Evolutionary conservation across 1,140 invertebrate genomes (phyloP), one percentile per base, ranked within the genome.

Genomic region (Rhagoletis zephyria): DNA sequence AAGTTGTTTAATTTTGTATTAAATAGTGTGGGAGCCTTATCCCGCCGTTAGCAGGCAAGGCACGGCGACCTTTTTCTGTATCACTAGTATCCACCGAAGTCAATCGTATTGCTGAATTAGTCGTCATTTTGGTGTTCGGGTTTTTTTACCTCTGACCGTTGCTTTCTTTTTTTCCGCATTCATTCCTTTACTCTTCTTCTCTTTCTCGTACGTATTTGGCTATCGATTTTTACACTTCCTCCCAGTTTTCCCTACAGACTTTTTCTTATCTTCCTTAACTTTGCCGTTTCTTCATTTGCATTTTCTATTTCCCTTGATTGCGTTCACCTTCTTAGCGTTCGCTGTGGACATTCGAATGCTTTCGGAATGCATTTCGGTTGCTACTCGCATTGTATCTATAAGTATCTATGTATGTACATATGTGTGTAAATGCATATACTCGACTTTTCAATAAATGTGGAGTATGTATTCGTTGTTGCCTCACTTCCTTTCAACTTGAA

Each of bases 241-340:
- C 67, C 45, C 16, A 48, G 12, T 48, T 74, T 16, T 9, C 40
- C 45, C 3, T 74, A 16, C 42, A n/a, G 67, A 14, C 3, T 48
- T 48, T 85, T 85, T 51, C 81, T 63, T 59, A 59, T 85, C 81
- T 85, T 63, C 6, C 90, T 30, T 30, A 59, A 87, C 85, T 19
- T 70, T 59, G 59, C 61, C 19, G 85, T 42, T 87, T 59, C 85
- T 42, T 9, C n/a, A 48, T 59, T 87, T 65, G 85, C 42, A 61
- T 59, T 65, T 87, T 19, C 45, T 59, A 61, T 59, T 65, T 87
- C 9, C 45, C 60, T 61, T 65, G 9, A 48, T 87, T 89, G 86
- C 14, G 48, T 51, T 45, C 67, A 59, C 65, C n/a, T 59, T 87
- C 88, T 85, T 67, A 67, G 67, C 89, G 90, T 89, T 89, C 90